Percentiles rank a stretch among this genome's conserved stretches.
These are phyloP conservation scores for Dicyrtomina minuta DNA, from an alignment of 2,888 invertebrate genomes.

Conservation along the genomic window DNA sequence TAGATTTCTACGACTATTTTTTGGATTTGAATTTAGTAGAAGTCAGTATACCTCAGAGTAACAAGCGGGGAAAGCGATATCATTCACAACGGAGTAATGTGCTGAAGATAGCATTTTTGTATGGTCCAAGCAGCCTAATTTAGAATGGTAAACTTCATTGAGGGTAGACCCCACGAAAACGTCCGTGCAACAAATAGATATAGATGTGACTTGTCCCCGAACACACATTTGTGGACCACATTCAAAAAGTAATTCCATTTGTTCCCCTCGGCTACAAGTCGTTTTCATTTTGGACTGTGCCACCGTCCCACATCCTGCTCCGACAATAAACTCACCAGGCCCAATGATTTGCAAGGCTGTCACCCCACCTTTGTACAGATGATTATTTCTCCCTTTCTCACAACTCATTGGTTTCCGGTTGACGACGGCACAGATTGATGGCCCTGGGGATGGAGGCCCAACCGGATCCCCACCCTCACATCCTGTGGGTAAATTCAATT, in stretches of 20 bases:
- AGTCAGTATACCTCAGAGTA: conserved; percentile 43
- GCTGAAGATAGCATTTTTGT: conserved; percentile 73
- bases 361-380: conserved; percentile 51
- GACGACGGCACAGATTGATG: conserved; percentile 41
- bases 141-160: conserved; percentile 79
- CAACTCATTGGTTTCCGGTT: conserved; percentile 37
- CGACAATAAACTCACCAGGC: conserved; percentile 63
- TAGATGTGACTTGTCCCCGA: conserved; percentile 70
- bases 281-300: conserved; percentile 60
- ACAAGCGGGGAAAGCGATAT: conserved; percentile 71
- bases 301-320: conserved; percentile 81
- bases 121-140: conserved; percentile 67
- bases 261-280: conserved; percentile 38
- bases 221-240: conserved; percentile 50
- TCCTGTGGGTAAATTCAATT: conserved; percentile 42
- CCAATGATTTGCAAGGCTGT: conserved; percentile 46
- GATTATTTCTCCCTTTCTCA: conserved; percentile 49
- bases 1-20: no score
- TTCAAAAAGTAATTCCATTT: conserved; percentile 41
- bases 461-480: conserved; percentile 37
- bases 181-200: conserved; percentile 64
- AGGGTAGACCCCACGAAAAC: conserved; percentile 74
- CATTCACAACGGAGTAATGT: conserved; percentile 76
- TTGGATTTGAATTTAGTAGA: no score
- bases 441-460: conserved; percentile 43